Evolutionary conservation across 2,797 vertebrate species (phyloP).

Genomic region (Calcarius lapponicus): DNA sequence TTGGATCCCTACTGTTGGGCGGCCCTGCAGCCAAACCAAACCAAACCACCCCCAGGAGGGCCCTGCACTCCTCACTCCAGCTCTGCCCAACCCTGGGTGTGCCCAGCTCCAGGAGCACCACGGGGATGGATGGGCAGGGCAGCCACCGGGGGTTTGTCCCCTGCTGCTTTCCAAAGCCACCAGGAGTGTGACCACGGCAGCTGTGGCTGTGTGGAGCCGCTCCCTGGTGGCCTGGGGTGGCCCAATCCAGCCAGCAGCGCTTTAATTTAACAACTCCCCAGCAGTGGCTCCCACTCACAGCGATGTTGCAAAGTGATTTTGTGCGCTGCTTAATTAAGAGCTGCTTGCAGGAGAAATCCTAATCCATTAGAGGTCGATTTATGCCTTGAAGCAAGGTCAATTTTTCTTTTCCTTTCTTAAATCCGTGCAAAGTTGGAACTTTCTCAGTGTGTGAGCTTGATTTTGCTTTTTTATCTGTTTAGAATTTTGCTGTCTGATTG

Average conservation of each 20-base stretch:
- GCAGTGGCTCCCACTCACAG: neutral
- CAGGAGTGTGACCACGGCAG: neutral
- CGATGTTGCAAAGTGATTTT: conserved; percentile 19
- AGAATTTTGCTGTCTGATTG: neutral
- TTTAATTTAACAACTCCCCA: conserved; percentile 21
- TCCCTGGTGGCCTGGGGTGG: neutral
- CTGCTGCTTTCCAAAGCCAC: neutral
- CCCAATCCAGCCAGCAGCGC: neutral
- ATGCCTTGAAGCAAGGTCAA: conserved; percentile 42
- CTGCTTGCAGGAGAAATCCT: neutral
- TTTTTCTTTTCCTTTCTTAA: neutral
- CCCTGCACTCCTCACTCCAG: neutral
- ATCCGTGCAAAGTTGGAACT: neutral
- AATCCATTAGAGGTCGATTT: conserved; percentile 25
- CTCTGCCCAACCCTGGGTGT: no score
- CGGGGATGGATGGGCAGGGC: no score
- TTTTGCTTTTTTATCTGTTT: neutral
- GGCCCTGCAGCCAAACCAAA: neutral
- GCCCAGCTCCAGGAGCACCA: accelerated
- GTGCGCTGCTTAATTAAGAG: conserved; percentile 44
- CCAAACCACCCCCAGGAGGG: accelerated
- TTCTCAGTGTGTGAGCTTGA: neutral
- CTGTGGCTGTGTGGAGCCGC: neutral
- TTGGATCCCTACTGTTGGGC: neutral
- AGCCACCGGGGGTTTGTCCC: neutral